Conservation (phyloP, 2,888 invertebrate species). For the Stenolophus ochropezus region DNA sequence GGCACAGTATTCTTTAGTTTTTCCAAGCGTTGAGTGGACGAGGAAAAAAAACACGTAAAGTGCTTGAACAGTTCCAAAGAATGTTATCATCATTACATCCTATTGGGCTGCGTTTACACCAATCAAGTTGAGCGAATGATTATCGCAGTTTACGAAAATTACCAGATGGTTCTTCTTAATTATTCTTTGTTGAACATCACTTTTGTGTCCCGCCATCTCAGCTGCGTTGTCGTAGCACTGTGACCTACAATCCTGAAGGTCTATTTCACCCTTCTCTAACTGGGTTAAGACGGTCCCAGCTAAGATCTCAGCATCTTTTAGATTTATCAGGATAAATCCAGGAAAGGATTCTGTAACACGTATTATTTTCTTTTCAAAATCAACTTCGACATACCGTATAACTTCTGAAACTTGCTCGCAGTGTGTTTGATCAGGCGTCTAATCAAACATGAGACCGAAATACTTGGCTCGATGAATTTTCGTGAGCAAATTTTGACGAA, state of each 20-base stretch:
- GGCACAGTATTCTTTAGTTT: conserved; percentile 14
- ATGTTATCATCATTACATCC: no score
- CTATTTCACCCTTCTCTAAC: conserved; percentile 1
- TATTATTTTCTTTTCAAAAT: conserved; percentile 34
- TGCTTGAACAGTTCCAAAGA: no score
- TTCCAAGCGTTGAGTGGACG: no score
- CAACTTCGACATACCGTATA: conserved; percentile 47
- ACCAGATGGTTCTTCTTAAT: not conserved
- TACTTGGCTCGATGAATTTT: not conserved
- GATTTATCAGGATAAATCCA: conserved; percentile 48
- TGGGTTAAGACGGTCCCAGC: conserved; percentile 3
- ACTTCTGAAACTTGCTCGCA: conserved; percentile 55
- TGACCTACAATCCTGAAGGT: conserved; percentile 38
- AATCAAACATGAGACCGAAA: conserved; percentile 38
- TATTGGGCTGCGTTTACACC: conserved; percentile 48
- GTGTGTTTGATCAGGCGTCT: conserved; percentile 50
- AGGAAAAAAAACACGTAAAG: no score
- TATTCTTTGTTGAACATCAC: conserved; percentile 45
- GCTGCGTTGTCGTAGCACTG: conserved; percentile 15
- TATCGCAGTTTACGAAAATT: conserved; percentile 40
- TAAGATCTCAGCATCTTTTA: conserved; percentile 7
- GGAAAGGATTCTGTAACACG: conserved; percentile 40
- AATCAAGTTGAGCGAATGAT: conserved; percentile 42
- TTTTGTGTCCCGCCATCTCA: conserved; percentile 44
- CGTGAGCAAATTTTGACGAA: no score